Base-by-base conservation (phyloP, 2,797 vertebrate species). In the Falco rusticolus region DNA sequence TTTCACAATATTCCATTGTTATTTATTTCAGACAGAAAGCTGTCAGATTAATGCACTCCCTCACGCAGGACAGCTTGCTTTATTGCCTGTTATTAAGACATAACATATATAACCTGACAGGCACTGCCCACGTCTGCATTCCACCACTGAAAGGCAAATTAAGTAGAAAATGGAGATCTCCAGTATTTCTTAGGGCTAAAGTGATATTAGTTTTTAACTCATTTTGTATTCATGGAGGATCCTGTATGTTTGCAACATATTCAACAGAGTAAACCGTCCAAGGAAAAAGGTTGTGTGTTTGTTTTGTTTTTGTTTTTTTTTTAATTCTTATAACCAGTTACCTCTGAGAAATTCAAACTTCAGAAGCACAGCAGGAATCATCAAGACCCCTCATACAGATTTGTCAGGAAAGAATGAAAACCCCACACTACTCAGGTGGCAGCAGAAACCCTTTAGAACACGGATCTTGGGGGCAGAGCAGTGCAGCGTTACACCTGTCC, bases 31-130 rank as follows among this genome's bases (percentile, higher is more conserved):
- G 92, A 72, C 68, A 91, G 91, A 90, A 95, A 90, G 71, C 77
- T 96, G 90, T 93, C 93, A 89, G 83, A 93, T 88, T 26, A 84
- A 90, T 83, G 60, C 56, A 65, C 89, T 90, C 84, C 87, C 90
- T 93, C 65, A 64, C 25, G 50, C 77, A 92, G 91, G 96, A 91
- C 87, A 90, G 93, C 94, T 95, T 78, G 66, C 80, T 92, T 92
- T 93, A 97, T 86, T 96, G 91, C 81, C 83, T 89, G 78, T 94
- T 97, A 95, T 96, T 94, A 95, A 96, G 94, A 93, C 53, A 43
- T 92, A 94, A 93, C 93, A 78, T 76, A 89, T 59, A 94, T 17
- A 95, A 78, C 66, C 92, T 94, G 88, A 87, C 93, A 96, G 93
- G 94, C 87, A 48, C 87, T 95, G 97, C 93, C 82, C 93, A 96